phyloP scores from a whole-genome alignment of 2,113 vertebrate genomes.

The Psammodynastes pulverulentus region DNA sequence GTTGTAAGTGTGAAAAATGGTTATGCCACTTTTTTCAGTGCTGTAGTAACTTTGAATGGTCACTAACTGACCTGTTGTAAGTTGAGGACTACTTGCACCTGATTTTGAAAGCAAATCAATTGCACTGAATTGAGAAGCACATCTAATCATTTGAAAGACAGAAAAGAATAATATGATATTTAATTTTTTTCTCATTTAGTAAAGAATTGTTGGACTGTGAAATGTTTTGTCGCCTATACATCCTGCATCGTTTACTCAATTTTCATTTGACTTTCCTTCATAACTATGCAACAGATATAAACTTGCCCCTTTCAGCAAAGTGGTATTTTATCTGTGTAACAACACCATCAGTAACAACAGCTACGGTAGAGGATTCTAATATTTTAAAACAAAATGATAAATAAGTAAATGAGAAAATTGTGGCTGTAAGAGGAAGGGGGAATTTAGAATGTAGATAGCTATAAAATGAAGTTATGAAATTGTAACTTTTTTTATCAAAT shows the following conservation, averaged over 20 bases:
- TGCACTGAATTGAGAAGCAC: not conserved
- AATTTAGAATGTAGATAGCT: not conserved
- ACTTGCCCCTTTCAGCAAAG: conserved; percentile 28
- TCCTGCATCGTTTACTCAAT: not conserved
- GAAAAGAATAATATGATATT: not conserved
- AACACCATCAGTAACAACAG: not conserved
- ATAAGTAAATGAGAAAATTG: not conserved
- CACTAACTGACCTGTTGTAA: not conserved
- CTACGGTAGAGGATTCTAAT: not conserved
- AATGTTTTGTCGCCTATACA: conserved; percentile 15
- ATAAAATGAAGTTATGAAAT: not conserved
- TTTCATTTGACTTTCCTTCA: conserved; percentile 35
- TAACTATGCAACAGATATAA: conserved; percentile 18
- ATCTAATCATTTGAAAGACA: not conserved
- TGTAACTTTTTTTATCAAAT: not conserved
- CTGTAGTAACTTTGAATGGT: not conserved
- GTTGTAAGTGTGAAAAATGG: not conserved
- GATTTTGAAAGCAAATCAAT: not conserved
- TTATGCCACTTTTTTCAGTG: not conserved
- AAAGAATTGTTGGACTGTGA: conserved; percentile 20
- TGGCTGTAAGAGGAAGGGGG: not conserved
- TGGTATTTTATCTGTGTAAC: conserved; percentile 21
- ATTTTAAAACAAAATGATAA: not conserved
- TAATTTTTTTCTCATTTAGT: conserved; percentile 16
- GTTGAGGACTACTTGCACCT: not conserved